Evolutionary conservation across 2,797 vertebrate genomes (phyloP).

Genomic region (Remorina albescens): DNA sequence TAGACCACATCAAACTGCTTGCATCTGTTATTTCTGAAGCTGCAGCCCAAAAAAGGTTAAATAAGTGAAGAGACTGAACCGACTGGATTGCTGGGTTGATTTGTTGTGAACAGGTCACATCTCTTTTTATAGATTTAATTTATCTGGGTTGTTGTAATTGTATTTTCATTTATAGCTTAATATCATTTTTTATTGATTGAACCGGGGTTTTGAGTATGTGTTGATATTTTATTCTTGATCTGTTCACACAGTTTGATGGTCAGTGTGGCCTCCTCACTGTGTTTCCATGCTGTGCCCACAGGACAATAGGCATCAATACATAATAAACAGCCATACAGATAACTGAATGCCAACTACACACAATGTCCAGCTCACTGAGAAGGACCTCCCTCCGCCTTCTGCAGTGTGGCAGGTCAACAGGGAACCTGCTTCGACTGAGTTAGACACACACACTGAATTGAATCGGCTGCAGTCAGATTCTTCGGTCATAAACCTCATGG

Average conservation of each 20-base stretch:
- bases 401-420: no score
- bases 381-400: slow-evolving; percentile 36
- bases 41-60: slow-evolving; percentile 28
- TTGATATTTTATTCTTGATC: slow-evolving; percentile 1
- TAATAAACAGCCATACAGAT: slow-evolving; percentile 60
- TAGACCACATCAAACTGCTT: slow-evolving; percentile 44
- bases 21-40: slow-evolving; percentile 38
- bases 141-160: neutral
- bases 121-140: neutral
- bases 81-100: slow-evolving; percentile 38
- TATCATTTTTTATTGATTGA: neutral
- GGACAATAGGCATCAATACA: slow-evolving; percentile 74
- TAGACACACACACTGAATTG: slow-evolving; percentile 54
- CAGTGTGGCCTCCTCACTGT: slow-evolving; percentile 63
- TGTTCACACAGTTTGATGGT: slow-evolving; percentile 8
- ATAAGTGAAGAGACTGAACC: slow-evolving; percentile 41
- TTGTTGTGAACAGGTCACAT: neutral
- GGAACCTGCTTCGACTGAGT: no score
- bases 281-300: slow-evolving; percentile 66
- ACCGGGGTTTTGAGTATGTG: neutral
- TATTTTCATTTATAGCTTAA: neutral
- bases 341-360: slow-evolving; percentile 52
- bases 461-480: slow-evolving; percentile 40
- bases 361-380: slow-evolving; percentile 51
- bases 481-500: slow-evolving; percentile 10